A percentile compares a stretch with the other conserved stretches of the same genome.
These are phyloP conservation scores for Paragorgia papillata DNA, from an alignment of 92 coral and sea anemone species.

Conservation along the genomic window DNA sequence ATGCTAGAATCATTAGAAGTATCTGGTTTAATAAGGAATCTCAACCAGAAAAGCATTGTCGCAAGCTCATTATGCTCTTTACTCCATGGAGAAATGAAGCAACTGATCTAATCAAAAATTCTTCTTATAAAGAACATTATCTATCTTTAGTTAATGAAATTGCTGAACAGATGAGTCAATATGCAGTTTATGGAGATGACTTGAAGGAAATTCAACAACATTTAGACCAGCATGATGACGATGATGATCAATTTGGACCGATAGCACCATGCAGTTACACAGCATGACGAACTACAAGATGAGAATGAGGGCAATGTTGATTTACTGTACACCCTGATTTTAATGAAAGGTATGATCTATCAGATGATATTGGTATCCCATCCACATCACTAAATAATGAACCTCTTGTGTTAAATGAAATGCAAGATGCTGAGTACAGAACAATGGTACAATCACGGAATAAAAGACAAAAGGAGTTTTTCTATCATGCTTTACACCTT, in stretches of 20 bases:
- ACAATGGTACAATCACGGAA: conserved; percentile 18
- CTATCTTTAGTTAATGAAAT: not conserved
- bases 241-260: conserved; percentile 10
- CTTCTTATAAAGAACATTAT: not conserved
- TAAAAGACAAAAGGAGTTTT: conserved; percentile 26
- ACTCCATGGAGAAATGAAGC: conserved; percentile 61
- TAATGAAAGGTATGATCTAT: not conserved
- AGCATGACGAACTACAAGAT: conserved; percentile 10
- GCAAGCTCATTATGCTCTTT: conserved; percentile 50
- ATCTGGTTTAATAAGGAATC: conserved; percentile 49
- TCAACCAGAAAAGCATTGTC: no score
- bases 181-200: conserved; percentile 47
- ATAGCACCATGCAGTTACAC: conserved; percentile 47
- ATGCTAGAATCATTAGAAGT: conserved; percentile 52
- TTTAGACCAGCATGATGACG: no score
- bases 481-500: conserved; percentile 39
- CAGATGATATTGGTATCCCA: conserved; percentile 2
- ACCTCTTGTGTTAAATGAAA: conserved; percentile 8
- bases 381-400: no score
- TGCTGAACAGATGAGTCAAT: conserved; percentile 39
- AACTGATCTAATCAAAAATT: conserved; percentile 33
- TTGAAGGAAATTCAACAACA: conserved; percentile 36
- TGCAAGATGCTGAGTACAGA: conserved; percentile 37
- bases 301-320: conserved; percentile 16
- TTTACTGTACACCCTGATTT: conserved; percentile 29